Conservation (phyloP, 1,140 invertebrate species). For the Mactra quadrangularis region DNA sequence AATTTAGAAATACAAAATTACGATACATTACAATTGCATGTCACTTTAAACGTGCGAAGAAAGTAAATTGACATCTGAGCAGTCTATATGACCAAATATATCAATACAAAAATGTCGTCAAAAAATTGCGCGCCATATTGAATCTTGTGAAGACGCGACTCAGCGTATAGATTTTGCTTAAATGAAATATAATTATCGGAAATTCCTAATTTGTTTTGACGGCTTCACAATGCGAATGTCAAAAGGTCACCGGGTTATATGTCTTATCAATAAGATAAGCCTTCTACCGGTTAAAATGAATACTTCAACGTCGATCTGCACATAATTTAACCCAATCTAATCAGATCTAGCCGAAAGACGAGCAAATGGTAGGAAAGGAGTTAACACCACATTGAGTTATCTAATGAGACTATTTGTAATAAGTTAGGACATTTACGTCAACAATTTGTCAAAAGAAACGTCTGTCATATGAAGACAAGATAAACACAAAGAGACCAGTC, state of each 20-base stretch:
- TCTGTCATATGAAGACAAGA: slow-evolving; percentile 27
- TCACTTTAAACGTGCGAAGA: too few species aligned
- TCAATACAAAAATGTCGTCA: too few species aligned
- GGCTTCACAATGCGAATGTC: slow-evolving; percentile 36
- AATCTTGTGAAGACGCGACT: background rate
- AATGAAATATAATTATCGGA: slow-evolving; percentile 50
- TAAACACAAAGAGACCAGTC: background rate
- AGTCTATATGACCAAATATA: too few species aligned
- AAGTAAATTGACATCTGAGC: too few species aligned
- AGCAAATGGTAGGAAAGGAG: too few species aligned
- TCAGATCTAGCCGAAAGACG: slow-evolving; percentile 8
- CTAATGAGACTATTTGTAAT: too few species aligned
- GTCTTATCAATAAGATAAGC: slow-evolving; percentile 51
- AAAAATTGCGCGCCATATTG: background rate
- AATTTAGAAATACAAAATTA: too few species aligned
- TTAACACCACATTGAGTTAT: too few species aligned
- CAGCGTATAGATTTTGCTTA: background rate
- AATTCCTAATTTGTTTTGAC: slow-evolving; percentile 51
- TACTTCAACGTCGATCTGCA: background rate
- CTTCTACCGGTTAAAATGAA: slow-evolving; percentile 33
- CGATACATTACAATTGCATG: too few species aligned
- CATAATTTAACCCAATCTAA: slow-evolving; percentile 15
- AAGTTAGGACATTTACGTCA: too few species aligned
- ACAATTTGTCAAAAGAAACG: background rate
- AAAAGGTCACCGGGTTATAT: slow-evolving; percentile 49